These are phyloP conservation scores for Ophioninae sp. DNA, from an alignment of 2,888 invertebrate species.

Conservation along the genomic window DNA sequence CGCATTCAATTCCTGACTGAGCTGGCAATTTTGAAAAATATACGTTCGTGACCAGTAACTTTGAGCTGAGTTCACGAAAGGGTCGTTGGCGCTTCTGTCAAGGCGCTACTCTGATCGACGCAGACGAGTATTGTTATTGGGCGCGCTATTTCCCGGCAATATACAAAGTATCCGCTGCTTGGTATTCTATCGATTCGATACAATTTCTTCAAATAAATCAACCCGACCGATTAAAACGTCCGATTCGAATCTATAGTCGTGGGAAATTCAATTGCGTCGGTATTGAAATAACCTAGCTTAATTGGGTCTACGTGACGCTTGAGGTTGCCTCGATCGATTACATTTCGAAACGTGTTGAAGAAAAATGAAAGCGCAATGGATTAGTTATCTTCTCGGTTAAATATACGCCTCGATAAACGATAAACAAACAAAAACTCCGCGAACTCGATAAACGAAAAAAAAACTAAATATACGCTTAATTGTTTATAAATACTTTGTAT, in stretches of 20 bases:
- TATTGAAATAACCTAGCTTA: not conserved
- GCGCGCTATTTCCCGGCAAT: slow-evolving; percentile 29
- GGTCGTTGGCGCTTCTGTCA: slow-evolving; percentile 22
- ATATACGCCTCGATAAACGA: not conserved
- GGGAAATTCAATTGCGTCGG: not conserved
- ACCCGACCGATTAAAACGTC: not conserved
- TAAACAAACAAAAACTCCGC: too few relatives aligned
- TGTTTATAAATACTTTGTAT: too few relatives aligned
- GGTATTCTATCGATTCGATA: not conserved
- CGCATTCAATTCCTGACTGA: slow-evolving; percentile 9
- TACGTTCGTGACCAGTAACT: not conserved
- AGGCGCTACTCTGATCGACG: slow-evolving; percentile 3
- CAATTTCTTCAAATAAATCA: not conserved
- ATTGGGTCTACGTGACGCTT: not conserved
- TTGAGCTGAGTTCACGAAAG: slow-evolving; percentile 24
- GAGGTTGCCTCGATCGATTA: not conserved
- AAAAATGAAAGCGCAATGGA: not conserved
- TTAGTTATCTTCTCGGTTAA: not conserved
- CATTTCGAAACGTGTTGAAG: not conserved
- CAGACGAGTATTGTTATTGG: slow-evolving; percentile 24
- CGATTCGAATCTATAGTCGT: not conserved
- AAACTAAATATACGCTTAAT: too few relatives aligned
- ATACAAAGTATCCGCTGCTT: slow-evolving; percentile 16
- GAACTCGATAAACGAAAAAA: too few relatives aligned
- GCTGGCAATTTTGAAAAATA: not conserved